Base-by-base conservation (phyloP, 1,140 invertebrate species). In the Chrysopa pallens region DNA sequence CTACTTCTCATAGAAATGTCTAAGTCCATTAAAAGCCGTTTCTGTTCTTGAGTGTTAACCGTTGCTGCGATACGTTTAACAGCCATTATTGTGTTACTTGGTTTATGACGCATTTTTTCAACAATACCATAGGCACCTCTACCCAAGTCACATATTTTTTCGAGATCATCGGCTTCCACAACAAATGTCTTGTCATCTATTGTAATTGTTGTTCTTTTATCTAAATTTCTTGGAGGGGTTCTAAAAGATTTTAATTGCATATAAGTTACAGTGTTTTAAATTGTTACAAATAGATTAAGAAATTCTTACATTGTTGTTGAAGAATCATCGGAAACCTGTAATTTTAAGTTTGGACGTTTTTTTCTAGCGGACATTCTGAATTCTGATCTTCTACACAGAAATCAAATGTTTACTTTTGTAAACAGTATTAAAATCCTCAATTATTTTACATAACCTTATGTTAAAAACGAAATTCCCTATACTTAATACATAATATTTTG, bases 101-200 rank as follows among this genome's bases (percentile, higher is more conserved):
- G 80, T 54, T 80, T 79, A 59, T 97, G 93, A 42, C 75, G 67
- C 88, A 97, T 94, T 69, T 94, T 94, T 53, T 94, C 86, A 6
- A 98, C 93, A 58, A 92, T 80, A 5, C 93, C 92, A 70, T 95
- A 97, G 9, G 91, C 91, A 8, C 93, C 94, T 48, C 87, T 74
- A 4, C 93, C 94, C 46, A 98, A 72, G 60, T 93, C 84, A 56
- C 83, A 81, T 42, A 86, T 78, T 59, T 78, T 84, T 53, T 82
- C 81, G 50, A 89, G 67, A 61, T 88, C 85, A 69, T 88, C 84
- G n/a, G 88, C 86, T 62, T 88, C 84, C 11, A 96, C 87, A 49
- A 80, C 80, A 61, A 90, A 89, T 29, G 81, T 85, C 54, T 80
- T 74, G 37, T 87, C 84, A 37, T 71, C 83, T 51, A 90, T 83